These are phyloP conservation scores for Cyphomyrus plagiostoma DNA, from an alignment of 2,113 vertebrate genomes.

Conservation along the genomic window DNA sequence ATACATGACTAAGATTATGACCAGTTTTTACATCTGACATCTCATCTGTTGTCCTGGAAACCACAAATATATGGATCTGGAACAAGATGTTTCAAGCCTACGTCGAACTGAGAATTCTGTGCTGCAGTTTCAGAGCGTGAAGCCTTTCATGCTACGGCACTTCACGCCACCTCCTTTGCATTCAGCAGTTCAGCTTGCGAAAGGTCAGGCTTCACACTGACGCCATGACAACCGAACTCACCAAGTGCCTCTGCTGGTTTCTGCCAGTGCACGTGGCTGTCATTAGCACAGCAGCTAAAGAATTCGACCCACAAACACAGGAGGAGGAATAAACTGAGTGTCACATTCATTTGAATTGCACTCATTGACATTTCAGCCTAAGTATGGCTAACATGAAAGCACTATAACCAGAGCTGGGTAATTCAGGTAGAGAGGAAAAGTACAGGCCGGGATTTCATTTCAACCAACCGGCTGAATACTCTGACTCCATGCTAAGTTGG, in stretches of 20 bases:
- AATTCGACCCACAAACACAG: not conserved
- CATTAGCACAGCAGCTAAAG: not conserved
- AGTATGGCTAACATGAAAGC: not conserved
- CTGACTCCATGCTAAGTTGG: no score
- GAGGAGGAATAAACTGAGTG: not conserved
- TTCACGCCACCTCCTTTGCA: not conserved
- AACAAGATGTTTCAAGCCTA: not conserved
- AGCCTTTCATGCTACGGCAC: not conserved
- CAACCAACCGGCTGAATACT: no score
- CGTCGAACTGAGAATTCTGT: not conserved
- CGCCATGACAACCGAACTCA: slow-evolving; percentile 1
- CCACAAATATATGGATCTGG: slow-evolving; percentile 7
- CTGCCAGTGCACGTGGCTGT: not conserved
- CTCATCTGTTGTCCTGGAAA: slow-evolving; percentile 18
- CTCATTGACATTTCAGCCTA: not conserved
- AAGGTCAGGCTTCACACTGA: slow-evolving; percentile 12
- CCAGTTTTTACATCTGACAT: slow-evolving; percentile 8
- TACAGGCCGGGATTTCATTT: no score
- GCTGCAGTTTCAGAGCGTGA: not conserved
- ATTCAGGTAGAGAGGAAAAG: no score
- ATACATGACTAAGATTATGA: not conserved
- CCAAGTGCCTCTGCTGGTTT: not conserved
- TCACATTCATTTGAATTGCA: not conserved
- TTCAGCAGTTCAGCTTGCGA: not conserved
- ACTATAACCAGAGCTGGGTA: not conserved